Base-by-base conservation (phyloP, 2,888 invertebrate species). In the Euproctis similis region DNA sequence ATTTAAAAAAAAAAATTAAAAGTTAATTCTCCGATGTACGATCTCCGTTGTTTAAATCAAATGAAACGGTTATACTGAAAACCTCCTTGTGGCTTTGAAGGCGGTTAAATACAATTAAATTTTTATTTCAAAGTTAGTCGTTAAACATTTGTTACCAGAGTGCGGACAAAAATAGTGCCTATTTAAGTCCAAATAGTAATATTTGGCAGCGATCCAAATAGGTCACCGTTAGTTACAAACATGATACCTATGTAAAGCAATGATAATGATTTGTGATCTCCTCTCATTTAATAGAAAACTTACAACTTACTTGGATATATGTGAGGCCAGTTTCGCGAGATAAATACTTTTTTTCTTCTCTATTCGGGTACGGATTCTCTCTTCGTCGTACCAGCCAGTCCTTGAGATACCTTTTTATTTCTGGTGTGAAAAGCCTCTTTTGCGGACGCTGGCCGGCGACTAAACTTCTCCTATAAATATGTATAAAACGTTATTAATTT, bases 351-450 rank as follows among this genome's bases (percentile, higher is more conserved):
- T 92, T 92, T 65, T 92, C 92, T 46, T 91, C 91, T 36, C 92
- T 78, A 57, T 90, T 92, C 1, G 92, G 92, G 67, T 92, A 92
- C 0, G 92, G 92, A 65, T 92, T 92, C 42, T 92, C 92, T 61
- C 92, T 86, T 47, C 92, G 82, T 22, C 92, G 80, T 8, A 92
- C 88, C 8, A 92, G 80, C 92, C 92, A 92, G 55, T 91, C 91
- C 72, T 92, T 92, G 12, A 92, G 80, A 73, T 88, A 90, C 39
- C 89, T 85, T 59, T 92, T 92, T 51, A 92, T 92, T 84, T 92
- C 92, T 31, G 92, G 92, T 6, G 92, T 92, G 65, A 92, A 92
- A 12, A 92, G 82, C 39, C 91, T 85, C 61, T 92, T 92, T 27
- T 89, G 87, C 16, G 90, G 89, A 24, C 91, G 86, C 54, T 86